Base-by-base conservation (phyloP, 2,888 invertebrate species). In the Autographa pulchrina region DNA sequence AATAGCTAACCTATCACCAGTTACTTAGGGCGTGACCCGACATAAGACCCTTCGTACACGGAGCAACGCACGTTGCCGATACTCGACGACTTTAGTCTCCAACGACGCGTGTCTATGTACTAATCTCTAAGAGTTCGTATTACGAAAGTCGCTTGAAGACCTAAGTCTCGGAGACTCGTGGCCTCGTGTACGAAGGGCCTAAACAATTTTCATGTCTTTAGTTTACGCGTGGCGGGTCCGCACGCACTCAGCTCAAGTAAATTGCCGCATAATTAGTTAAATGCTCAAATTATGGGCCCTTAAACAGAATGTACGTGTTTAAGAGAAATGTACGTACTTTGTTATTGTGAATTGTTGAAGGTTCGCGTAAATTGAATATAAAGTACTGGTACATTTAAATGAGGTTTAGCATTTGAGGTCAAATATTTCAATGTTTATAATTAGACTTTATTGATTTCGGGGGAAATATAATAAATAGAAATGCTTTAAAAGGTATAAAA, bases 181-280 rank as follows among this genome's bases (percentile, higher is more conserved):
- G 35, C 35, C 35, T 35, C 9, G 35, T 35, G 35, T 35, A 35
- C 35, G 7, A 35, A 14, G 14, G 43, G 14, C 14, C 14, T 16
- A 70, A 59, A 68, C 56, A 35, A 32, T 79, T 75, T 70, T 18
- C 72, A 63, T 70, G 72, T 60, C 67, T 64, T 66, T 78, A 75
- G 64, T n/a, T 41, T 52, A 65, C 73, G 60, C 68, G 69, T 77
- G 68, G 62, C 54, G 25, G 16, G 65, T n/a, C 59, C 60, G 69
- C 81, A 81, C 68, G 79, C 68, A 75, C 71, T 60, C 65, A 65
- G 58, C 70, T 78, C 62, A 6, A 58, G 67, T 68, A 75, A 78
- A 78, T 70, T 75, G 73, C 65, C 20, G 20, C 35, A 63, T 67
- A 68, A 72, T 80, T 78, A 81, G 68, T 75, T 72, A 65, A 73